Base-by-base conservation (phyloP, 2,888 invertebrate species). In the Esperia sulphurella region DNA sequence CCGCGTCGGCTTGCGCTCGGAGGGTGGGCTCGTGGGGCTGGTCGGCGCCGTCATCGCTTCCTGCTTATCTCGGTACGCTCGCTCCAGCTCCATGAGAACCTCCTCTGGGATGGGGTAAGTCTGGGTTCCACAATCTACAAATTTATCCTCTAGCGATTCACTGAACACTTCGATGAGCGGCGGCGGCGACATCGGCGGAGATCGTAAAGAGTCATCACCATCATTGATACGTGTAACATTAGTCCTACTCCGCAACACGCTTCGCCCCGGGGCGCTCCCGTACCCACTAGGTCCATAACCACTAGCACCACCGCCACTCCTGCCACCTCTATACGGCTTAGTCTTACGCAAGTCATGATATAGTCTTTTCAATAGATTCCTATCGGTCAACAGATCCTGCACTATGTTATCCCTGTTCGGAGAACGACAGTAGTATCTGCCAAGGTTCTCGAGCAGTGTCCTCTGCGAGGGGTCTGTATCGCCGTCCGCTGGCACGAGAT, bases 261-360 rank as follows among this genome's bases (percentile, higher is more conserved):
- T 69, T 43, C 80, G 75, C 53, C 50, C 92, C 88, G 50, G 91
- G 88, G 50, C 91, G 82, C 50, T 91, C 89, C 55, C 87, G 79
- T 57, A 57, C 56, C 62, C 74, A 48, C 74, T 74, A 55, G 63
- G 75, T 14, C 75, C 69, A 21, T 91, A 38, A 88, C 91, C n/a
- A 81, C 83, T 46, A 31, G 70, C 61, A 45, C 58, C 58, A 51
- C 81, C 77, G 43, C 82, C 89, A 54, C 83, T 76, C 41, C 88
- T 73, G 52, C 77, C 79, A 47, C 84, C 83, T 47, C 86, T 74
- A 57, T 89, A 90, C 33, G 89, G 85, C 61, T 93, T 92, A 28
- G 94, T 91, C 65, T 94, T 93, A 55, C 94, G 90, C 58, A 94
- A 83, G 65, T 94, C 94, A 69, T 94, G 93, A 68, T 94, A 94